Evolutionary conservation across 2,113 vertebrate species (phyloP).

Genomic region (Beaufortia kweichowensis): DNA sequence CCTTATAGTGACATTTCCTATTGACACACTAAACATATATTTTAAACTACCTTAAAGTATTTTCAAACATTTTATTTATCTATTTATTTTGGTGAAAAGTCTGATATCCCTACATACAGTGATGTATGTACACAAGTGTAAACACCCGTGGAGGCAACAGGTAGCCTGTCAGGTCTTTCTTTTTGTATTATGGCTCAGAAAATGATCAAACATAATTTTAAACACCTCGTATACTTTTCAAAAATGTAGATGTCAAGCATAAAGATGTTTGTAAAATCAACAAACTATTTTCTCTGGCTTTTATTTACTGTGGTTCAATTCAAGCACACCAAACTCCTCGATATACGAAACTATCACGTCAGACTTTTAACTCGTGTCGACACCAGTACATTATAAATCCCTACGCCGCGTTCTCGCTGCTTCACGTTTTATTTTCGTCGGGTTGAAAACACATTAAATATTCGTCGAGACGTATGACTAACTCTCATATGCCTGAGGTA

Average conservation of each 20-base stretch:
- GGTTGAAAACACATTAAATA: slow-evolving; percentile 23
- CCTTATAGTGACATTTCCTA: too few species aligned
- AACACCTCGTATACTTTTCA: neutral
- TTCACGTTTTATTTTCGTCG: neutral
- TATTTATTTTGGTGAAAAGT: too few species aligned
- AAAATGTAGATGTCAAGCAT: neutral
- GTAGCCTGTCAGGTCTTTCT: slow-evolving; percentile 1
- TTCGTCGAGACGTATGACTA: slow-evolving; percentile 1
- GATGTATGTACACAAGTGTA: too few species aligned
- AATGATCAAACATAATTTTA: neutral
- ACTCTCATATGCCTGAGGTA: neutral
- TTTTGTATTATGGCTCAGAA: neutral
- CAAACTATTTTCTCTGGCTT: neutral
- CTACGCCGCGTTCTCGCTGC: too few species aligned
- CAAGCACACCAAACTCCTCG: neutral
- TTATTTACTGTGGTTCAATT: neutral
- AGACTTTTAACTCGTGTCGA: neutral
- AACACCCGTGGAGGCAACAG: neutral
- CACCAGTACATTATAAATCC: too few species aligned
- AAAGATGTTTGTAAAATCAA: neutral
- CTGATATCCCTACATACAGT: too few species aligned
- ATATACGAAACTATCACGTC: neutral
- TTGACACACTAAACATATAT: too few species aligned
- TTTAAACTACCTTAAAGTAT: too few species aligned
- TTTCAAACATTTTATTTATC: too few species aligned